phyloP scores from a whole-genome alignment of 2,888 invertebrate genomes.

The Trichacis sp. region DNA sequence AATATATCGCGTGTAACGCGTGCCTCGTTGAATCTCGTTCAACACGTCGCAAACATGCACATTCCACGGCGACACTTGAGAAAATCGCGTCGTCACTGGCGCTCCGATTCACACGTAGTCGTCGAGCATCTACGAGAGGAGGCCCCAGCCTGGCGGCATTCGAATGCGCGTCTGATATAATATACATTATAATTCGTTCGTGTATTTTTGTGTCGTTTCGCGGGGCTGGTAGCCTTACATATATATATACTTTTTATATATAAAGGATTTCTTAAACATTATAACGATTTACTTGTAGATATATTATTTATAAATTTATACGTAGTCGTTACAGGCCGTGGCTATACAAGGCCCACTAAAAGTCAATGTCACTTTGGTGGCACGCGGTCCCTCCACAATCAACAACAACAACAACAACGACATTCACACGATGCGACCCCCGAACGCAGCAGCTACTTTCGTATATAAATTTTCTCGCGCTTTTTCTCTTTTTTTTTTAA shows the following conservation, averaged over 20 bases:
- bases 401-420: conserved; percentile 10
- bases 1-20: conserved; percentile 34
- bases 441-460: too few relatives aligned
- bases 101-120: conserved; percentile 46
- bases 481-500: too few relatives aligned
- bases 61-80: conserved; percentile 9
- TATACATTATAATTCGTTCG: conserved; percentile 1
- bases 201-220: conserved; percentile 6
- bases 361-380: conserved; percentile 60
- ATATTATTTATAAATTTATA: conserved; percentile 50
- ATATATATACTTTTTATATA: conserved; percentile 23
- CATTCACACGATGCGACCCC: conserved; percentile 21
- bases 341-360: conserved; percentile 68
- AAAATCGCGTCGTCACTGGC: conserved; percentile 15
- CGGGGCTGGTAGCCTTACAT: conserved; percentile 41
- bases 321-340: conserved; percentile 65
- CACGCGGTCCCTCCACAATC: conserved; percentile 63
- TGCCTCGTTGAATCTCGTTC: conserved; percentile 17
- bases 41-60: conserved; percentile 23
- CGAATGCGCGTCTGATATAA: conserved; percentile 31
- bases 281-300: conserved; percentile 59
- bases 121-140: conserved; percentile 45
- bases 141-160: conserved; percentile 46
- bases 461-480: too few relatives aligned
- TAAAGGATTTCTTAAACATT: conserved; percentile 59